These are phyloP conservation scores for Sorex fumeus DNA, from an alignment of 2,113 vertebrate species.

Conservation along the genomic window DNA sequence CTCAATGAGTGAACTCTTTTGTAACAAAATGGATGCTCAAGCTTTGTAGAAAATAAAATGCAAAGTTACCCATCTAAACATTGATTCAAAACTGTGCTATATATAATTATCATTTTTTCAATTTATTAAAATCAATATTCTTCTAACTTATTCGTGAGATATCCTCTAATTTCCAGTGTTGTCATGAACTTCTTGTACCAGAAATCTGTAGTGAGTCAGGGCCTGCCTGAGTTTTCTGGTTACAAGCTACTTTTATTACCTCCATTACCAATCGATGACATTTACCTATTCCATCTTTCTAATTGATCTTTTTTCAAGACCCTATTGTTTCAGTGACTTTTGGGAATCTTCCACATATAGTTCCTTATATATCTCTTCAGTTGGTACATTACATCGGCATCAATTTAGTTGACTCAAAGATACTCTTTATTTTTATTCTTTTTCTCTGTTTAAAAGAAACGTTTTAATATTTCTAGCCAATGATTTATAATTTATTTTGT, in stretches of 20 bases:
- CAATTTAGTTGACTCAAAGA: conserved; percentile 56
- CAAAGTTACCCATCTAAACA: conserved; percentile 58
- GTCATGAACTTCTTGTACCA: conserved; percentile 65
- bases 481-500: conserved; percentile 66
- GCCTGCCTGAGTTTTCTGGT: conserved; percentile 61
- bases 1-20: background rate
- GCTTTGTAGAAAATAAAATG: conserved; percentile 11
- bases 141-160: conserved; percentile 40
- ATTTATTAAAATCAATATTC: conserved; percentile 39
- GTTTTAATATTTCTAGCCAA: conserved; percentile 53
- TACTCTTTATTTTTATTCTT: conserved; percentile 66
- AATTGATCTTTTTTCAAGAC: conserved; percentile 72
- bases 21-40: conserved; percentile 12
- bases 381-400: conserved; percentile 44
- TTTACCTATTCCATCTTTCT: conserved; percentile 82
- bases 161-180: background rate
- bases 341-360: conserved; percentile 71
- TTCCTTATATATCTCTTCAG: conserved; percentile 60
- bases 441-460: conserved; percentile 63
- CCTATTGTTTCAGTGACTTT: conserved; percentile 74
- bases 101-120: conserved; percentile 50
- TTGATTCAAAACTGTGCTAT: conserved; percentile 45
- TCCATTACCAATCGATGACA: conserved; percentile 78
- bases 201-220: conserved; percentile 67
- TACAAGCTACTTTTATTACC: conserved; percentile 75